Conservation (phyloP, 2,113 vertebrate genomes). For the Choloepus hoffmanni region DNA sequence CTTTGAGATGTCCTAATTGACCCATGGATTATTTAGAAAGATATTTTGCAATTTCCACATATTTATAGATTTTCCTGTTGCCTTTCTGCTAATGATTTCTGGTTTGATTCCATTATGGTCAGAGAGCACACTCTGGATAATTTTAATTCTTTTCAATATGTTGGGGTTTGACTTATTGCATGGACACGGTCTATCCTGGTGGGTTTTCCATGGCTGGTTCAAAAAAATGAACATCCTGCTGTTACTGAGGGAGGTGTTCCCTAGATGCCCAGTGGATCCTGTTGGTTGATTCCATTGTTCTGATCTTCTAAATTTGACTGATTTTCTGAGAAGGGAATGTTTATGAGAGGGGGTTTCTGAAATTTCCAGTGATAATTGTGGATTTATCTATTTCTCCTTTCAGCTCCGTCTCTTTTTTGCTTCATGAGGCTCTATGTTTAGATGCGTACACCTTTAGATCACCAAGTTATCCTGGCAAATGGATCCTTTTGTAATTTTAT, state of each 20-base stretch:
- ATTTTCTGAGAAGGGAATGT: not conserved
- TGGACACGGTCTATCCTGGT: not conserved
- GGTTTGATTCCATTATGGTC: not conserved
- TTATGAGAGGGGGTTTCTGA: not conserved
- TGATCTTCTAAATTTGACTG: not conserved
- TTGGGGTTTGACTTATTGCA: not conserved
- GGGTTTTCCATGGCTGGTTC: not conserved
- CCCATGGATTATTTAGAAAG: not conserved
- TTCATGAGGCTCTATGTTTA: not conserved
- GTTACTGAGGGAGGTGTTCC: not conserved
- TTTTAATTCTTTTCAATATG: not conserved
- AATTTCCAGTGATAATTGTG: not conserved
- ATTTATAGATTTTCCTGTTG: not conserved
- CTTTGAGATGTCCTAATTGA: not conserved
- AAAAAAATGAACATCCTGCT: not conserved
- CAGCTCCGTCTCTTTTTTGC: not conserved
- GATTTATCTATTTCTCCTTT: not conserved
- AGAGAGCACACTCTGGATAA: not conserved
- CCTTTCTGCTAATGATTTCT: not conserved
- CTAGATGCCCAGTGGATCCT: no score
- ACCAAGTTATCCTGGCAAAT: not conserved
- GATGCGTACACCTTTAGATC: not conserved
- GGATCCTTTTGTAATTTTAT: no score
- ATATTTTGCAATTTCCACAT: not conserved
- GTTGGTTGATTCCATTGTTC: not conserved